phyloP scores from a whole-genome alignment of 2,888 invertebrate species.

The Acleris holmiana region DNA sequence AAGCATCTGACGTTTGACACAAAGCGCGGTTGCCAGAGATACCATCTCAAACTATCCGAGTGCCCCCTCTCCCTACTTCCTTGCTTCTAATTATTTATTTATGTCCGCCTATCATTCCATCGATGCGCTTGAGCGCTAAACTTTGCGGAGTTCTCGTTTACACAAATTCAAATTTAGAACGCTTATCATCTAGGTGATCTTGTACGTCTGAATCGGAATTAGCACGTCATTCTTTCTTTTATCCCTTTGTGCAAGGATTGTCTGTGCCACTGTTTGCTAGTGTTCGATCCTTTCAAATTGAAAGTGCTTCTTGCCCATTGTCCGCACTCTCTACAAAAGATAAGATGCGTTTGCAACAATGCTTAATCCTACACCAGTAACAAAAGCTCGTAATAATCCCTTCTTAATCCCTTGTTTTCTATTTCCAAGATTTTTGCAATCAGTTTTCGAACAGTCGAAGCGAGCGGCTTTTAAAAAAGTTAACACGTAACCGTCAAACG shows the following conservation, averaged over 20 bases:
- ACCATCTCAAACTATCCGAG: conserved; percentile 77
- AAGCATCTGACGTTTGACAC: conserved; percentile 83
- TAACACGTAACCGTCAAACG: conserved; percentile 60
- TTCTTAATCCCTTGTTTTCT: conserved; percentile 33
- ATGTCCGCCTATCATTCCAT: conserved; percentile 78
- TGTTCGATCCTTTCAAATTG: conserved; percentile 26
- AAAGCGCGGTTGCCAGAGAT: conserved; percentile 81
- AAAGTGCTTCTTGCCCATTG: conserved; percentile 43
- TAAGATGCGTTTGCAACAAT: conserved; percentile 37
- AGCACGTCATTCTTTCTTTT: conserved; percentile 45
- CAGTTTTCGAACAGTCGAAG: conserved; percentile 26
- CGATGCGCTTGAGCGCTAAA: conserved; percentile 79
- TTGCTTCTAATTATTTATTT: conserved; percentile 83
- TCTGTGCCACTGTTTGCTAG: conserved; percentile 34
- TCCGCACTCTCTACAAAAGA: conserved; percentile 47
- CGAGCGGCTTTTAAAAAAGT: conserved; percentile 25
- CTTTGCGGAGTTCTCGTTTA: conserved; percentile 63
- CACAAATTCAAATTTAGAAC: conserved; percentile 76
- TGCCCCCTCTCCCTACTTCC: conserved; percentile 60
- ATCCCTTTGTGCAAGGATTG: conserved; percentile 35
- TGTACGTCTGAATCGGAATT: conserved; percentile 54
- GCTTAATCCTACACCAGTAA: conserved; percentile 41
- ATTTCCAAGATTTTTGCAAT: conserved; percentile 38
- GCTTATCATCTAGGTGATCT: conserved; percentile 76
- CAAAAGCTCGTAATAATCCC: conserved; percentile 46